These are phyloP conservation scores for Paramormyrops kingsleyae DNA, from an alignment of 2,113 vertebrate species.

Conservation along the genomic window DNA sequence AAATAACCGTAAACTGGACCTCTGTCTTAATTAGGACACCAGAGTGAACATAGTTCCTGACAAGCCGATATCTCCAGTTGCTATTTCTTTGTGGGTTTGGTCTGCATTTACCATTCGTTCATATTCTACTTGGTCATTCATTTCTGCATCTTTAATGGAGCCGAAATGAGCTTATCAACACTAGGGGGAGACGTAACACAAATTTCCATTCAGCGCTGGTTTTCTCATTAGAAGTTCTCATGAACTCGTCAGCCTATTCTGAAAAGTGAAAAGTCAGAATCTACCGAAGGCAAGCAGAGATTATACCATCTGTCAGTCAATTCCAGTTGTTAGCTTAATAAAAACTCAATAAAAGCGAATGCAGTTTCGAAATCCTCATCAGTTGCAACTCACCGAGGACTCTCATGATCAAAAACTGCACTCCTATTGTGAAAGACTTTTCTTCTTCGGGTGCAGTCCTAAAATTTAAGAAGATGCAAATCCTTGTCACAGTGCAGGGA, in stretches of 20 bases:
- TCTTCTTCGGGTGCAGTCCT: conserved; percentile 83
- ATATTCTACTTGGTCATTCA: neutral
- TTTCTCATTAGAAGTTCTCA: neutral
- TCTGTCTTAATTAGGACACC: neutral
- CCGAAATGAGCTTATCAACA: neutral
- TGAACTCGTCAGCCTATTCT: neutral
- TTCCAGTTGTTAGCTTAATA: neutral
- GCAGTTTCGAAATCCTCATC: neutral
- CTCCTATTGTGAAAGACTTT: conserved; percentile 89
- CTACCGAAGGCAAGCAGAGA: neutral
- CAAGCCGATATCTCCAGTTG: neutral
- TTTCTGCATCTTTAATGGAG: neutral
- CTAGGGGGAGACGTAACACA: conserved; percentile 33
- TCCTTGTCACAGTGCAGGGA: neutral
- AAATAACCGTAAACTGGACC: neutral
- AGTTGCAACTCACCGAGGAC: conserved; percentile 73
- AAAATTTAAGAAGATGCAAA: conserved; percentile 21
- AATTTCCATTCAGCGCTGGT: neutral
- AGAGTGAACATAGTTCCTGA: neutral
- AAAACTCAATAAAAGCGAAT: neutral
- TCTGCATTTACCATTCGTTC: neutral
- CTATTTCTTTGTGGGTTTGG: neutral
- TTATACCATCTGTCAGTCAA: neutral
- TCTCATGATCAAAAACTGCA: conserved; percentile 90
- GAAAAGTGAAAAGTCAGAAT: neutral